Percentiles rank a stretch among this genome's conserved stretches.
Evolutionary conservation across 2,797 vertebrate genomes (phyloP).

Genomic region (Lepus townsendii): DNA sequence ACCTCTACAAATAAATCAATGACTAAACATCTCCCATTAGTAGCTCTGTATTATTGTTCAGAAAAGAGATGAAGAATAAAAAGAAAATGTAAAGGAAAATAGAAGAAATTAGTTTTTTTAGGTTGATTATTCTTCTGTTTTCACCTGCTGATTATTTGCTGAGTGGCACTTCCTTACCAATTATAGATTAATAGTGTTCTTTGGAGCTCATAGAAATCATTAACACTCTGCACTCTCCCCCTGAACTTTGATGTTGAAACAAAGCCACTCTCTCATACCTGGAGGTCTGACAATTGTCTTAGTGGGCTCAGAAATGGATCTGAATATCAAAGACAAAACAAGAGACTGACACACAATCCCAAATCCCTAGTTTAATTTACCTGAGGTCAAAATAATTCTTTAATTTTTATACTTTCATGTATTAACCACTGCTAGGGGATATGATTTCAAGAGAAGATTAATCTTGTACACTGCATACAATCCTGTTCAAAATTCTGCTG

Average conservation of each 20-base stretch:
- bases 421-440: constrained; percentile 46
- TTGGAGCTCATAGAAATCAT: constrained; percentile 4
- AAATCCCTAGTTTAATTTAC: constrained; percentile 16
- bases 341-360: not conserved
- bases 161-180: constrained; percentile 52
- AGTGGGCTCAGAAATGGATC: constrained; percentile 69
- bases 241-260: constrained; percentile 78
- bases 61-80: too few relatives aligned
- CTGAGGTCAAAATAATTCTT: constrained; percentile 65
- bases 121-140: not conserved
- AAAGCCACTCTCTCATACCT: constrained; percentile 65
- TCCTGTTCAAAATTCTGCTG: constrained; percentile 5
- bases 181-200: constrained; percentile 56
- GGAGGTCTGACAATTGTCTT: constrained; percentile 38
- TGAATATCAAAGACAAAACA: constrained; percentile 75
- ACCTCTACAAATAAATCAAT: not conserved
- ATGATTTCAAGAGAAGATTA: constrained; percentile 54
- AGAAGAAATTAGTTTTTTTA: not conserved
- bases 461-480: not conserved
- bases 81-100: not conserved
- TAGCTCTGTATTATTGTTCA: not conserved
- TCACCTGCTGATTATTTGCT: constrained; percentile 41
- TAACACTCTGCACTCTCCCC: constrained; percentile 9
- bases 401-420: constrained; percentile 53
- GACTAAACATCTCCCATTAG: not conserved